Evolutionary conservation across 2,113 vertebrate species (phyloP).

Genomic region (Tapirus terrestris): DNA sequence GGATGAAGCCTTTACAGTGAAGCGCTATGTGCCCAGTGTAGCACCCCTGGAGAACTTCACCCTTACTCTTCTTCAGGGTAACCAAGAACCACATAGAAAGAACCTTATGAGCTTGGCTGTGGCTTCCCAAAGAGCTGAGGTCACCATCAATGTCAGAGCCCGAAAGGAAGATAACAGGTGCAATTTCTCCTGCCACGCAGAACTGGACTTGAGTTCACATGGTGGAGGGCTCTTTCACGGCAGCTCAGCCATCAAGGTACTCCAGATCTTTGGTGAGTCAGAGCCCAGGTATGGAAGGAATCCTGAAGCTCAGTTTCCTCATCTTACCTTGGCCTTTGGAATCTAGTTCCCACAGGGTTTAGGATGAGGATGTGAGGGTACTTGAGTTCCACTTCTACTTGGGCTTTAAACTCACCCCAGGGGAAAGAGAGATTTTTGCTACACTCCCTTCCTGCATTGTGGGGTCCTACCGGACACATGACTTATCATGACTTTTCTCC

Average conservation of each 20-base stretch:
- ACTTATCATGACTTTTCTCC: background rate
- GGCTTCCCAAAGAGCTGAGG: slow-evolving; percentile 47
- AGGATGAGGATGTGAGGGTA: background rate
- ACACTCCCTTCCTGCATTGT: background rate
- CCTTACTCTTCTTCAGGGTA: slow-evolving; percentile 67
- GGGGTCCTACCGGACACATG: background rate
- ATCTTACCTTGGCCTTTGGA: background rate
- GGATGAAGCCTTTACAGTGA: slow-evolving; percentile 60
- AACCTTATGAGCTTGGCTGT: slow-evolving; percentile 47
- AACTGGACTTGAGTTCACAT: slow-evolving; percentile 57
- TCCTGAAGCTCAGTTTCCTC: background rate
- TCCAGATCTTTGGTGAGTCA: slow-evolving; percentile 74
- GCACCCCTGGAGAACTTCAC: slow-evolving; percentile 69
- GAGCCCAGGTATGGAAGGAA: background rate
- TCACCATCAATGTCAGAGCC: slow-evolving; percentile 55
- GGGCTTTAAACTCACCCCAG: background rate
- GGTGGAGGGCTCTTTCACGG: slow-evolving; percentile 40
- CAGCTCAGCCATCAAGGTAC: slow-evolving; percentile 17
- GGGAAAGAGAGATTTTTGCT: background rate
- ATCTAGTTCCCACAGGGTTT: background rate
- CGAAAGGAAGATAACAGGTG: slow-evolving; percentile 55
- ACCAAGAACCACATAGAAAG: slow-evolving; percentile 46
- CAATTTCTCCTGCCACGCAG: slow-evolving; percentile 63
- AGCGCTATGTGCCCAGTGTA: slow-evolving; percentile 65
- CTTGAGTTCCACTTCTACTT: background rate